Evolutionary conservation across 2,888 invertebrate species (phyloP).

Genomic region (Tinea pellionella): DNA sequence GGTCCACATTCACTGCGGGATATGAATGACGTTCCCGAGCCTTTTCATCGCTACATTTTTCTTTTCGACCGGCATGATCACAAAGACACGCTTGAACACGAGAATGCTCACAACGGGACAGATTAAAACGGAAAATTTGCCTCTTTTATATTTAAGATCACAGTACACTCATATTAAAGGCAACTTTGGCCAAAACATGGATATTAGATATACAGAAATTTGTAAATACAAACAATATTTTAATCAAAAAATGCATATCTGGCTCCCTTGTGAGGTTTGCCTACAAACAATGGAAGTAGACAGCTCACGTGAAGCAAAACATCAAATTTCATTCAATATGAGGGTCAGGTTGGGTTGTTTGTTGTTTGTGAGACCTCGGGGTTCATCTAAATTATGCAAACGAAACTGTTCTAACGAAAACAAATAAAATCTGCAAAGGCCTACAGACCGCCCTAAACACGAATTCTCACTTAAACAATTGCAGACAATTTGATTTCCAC

Average conservation of each 20-base stretch:
- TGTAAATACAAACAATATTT: background rate
- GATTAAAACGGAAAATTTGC: background rate
- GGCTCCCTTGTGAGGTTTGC: background rate
- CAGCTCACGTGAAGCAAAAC: background rate
- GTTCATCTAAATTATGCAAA: constrained; percentile 12
- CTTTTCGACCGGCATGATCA: constrained; percentile 1
- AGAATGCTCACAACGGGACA: constrained; percentile 11
- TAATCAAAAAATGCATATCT: constrained; percentile 4
- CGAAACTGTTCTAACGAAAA: background rate
- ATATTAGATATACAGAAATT: too few relatives aligned
- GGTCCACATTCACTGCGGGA: constrained; percentile 46
- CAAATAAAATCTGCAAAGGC: constrained; percentile 9
- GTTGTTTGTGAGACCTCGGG: background rate
- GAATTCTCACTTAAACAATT: too few relatives aligned
- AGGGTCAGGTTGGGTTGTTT: constrained; percentile 10
- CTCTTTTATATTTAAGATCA: background rate
- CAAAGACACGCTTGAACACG: constrained; percentile 24
- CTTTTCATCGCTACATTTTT: constrained; percentile 38
- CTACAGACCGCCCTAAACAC: background rate
- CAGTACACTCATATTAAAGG: background rate
- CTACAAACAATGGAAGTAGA: background rate
- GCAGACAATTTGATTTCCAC: too few relatives aligned
- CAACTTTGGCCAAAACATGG: too few relatives aligned
- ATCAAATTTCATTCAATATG: constrained; percentile 11
- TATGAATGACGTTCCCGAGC: constrained; percentile 46